Evolutionary conservation across 1,140 invertebrate species (phyloP), one percentile per base, ranked within the genome.

Genomic region (Orius insidiosus): DNA sequence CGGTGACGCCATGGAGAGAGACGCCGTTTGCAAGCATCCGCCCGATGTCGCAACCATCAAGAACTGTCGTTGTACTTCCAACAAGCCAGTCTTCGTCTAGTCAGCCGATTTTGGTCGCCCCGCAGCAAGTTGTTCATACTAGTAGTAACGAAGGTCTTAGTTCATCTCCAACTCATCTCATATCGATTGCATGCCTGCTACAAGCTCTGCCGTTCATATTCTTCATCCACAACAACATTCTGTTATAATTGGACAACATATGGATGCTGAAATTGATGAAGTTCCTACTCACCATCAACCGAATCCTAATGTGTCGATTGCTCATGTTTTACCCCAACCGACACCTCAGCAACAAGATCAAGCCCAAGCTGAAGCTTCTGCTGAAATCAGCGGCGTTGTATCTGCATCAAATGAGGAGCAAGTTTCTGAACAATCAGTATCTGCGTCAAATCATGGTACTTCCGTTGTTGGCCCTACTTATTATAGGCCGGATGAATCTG

Each of bases 21-120:
- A 85, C 84, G 1, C 84, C 84, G 3, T 70, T 89, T 45, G 89
- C 88, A 6, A 92, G 87, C 53, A 94, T 95, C 52, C 68, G 87
- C 10, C 90, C 90, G 0, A 83, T 84, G 59, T 85, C 77, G 45
- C 76, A 69, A 49, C 76, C 65, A 48, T 70, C 71, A 10, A 66
- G 76, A 48, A 86, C 80, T 16, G 80, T 78, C 1, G 81, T 82
- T 7, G 81, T 86, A n/a, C 65, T 84, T 51, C 83, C 81, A 1
- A 78, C 76, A 30, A 77, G 74, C 16, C 60, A 65, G 49, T 65
- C 34, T 60, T 62, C 19, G 57, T 62, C 36, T 60, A 65, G 38
- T 57, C 66, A 48, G 18, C 49, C 45, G 44, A 71, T 74, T 3
- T 61, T 75, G 51, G 70, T 77, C 13, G 70, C 71, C 6, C 72